Conservation (phyloP, 2,888 invertebrate genomes). For the Pammene fasciana region DNA sequence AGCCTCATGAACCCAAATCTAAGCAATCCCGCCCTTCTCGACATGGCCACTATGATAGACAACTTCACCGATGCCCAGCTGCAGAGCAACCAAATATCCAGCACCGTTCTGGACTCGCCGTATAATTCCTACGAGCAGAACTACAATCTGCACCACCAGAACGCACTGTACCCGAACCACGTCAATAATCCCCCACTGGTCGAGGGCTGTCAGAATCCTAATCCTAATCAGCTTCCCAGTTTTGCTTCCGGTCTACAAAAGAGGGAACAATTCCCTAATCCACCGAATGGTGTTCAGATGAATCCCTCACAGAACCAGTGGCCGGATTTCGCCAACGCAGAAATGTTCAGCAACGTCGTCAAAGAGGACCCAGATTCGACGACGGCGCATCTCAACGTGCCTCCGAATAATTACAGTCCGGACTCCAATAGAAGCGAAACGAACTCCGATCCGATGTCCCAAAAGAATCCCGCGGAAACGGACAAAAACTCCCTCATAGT, state of each 20-base stretch:
- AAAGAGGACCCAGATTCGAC: conserved; percentile 91
- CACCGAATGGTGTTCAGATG: conserved; percentile 54
- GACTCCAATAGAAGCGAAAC: conserved; percentile 81
- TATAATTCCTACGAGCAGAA: conserved; percentile 85
- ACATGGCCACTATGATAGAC: conserved; percentile 90
- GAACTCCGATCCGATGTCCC: conserved; percentile 64
- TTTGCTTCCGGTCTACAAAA: conserved; percentile 74
- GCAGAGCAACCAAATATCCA: conserved; percentile 93
- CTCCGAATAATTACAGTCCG: conserved; percentile 79
- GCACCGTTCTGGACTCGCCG: conserved; percentile 90
- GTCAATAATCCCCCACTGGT: conserved; percentile 73
- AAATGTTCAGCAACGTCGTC: conserved; percentile 80
- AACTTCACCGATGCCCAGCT: conserved; percentile 90
- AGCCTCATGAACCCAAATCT: conserved; percentile 78
- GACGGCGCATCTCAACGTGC: conserved; percentile 81
- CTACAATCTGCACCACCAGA: conserved; percentile 86
- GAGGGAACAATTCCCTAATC: conserved; percentile 62
- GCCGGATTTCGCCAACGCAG: conserved; percentile 74
- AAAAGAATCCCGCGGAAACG: conserved; percentile 60
- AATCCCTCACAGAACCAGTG: conserved; percentile 67
- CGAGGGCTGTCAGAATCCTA: conserved; percentile 73
- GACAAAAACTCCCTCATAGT: conserved; percentile 58
- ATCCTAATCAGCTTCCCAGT: conserved; percentile 75
- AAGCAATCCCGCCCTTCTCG: conserved; percentile 84
- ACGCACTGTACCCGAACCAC: conserved; percentile 83